phyloP scores from a whole-genome alignment of 2,888 invertebrate species.

The Lysandra bellargus region DNA sequence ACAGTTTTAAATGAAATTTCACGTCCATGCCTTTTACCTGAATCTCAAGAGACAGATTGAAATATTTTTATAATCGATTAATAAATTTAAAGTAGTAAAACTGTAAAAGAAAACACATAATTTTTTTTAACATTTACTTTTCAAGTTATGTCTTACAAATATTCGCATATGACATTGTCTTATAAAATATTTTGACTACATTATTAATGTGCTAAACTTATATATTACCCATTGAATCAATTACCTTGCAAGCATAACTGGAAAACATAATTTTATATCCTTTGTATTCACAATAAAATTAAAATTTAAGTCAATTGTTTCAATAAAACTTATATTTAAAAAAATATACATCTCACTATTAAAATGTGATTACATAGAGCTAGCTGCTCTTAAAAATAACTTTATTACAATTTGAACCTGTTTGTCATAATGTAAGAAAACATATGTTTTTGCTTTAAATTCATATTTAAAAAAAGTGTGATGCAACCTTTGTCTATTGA shows the following conservation, averaged over 20 bases:
- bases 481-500: not conserved
- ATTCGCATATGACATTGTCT: slow-evolving; percentile 71
- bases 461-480: not conserved
- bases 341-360: slow-evolving; percentile 41
- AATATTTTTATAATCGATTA: not conserved
- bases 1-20: slow-evolving; percentile 62
- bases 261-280: slow-evolving; percentile 20
- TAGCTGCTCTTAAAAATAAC: slow-evolving; percentile 14
- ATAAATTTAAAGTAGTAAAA: not conserved
- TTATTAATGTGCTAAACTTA: slow-evolving; percentile 79
- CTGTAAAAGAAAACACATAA: slow-evolving; percentile 39
- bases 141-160: slow-evolving; percentile 79
- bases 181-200: slow-evolving; percentile 69
- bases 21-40: not conserved
- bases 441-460: not conserved
- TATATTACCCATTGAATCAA: slow-evolving; percentile 72
- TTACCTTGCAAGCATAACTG: slow-evolving; percentile 67
- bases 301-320: slow-evolving; percentile 32
- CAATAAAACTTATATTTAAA: slow-evolving; percentile 40
- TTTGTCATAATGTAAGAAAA: not conserved
- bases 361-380: slow-evolving; percentile 34
- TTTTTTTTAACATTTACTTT: slow-evolving; percentile 77
- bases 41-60: not conserved
- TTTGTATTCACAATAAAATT: slow-evolving; percentile 27
- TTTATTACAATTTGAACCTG: not conserved